A percentile compares a stretch with the other conserved stretches of the same genome.
Evolutionary conservation across 1,140 invertebrate genomes (phyloP).

Genomic region (Lamellibrachia luymesi): DNA sequence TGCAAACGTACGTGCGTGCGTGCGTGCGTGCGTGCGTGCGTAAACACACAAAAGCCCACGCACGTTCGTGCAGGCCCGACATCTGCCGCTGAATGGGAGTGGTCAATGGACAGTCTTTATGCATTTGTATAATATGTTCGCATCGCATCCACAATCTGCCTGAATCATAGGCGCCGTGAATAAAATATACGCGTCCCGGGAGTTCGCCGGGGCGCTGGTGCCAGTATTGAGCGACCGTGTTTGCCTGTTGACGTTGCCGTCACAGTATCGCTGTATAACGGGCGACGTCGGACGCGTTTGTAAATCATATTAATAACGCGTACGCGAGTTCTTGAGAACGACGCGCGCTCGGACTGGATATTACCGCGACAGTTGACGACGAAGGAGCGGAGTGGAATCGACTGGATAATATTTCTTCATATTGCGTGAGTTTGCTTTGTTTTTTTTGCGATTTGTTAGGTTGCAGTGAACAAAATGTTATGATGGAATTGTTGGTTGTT

Average conservation of each 20-base stretch:
- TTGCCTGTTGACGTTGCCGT: neutral
- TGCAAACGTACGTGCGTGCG: neutral
- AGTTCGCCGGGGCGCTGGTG: neutral
- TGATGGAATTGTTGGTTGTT: neutral
- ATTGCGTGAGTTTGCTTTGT: neutral
- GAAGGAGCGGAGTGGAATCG: neutral
- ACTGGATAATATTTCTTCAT: neutral
- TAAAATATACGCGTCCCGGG: neutral
- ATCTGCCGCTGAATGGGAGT: neutral
- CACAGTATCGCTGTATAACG: neutral
- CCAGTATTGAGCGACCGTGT: neutral
- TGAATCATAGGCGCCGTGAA: constrained; percentile 3
- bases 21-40: neutral
- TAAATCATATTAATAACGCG: neutral
- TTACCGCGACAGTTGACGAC: neutral
- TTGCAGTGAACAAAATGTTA: neutral
- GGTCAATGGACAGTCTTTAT: neutral
- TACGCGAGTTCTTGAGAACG: neutral
- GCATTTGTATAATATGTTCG: constrained; percentile 5
- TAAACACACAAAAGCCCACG: neutral
- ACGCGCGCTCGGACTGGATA: neutral
- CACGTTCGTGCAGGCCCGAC: neutral
- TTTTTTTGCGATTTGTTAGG: neutral
- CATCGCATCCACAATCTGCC: neutral
- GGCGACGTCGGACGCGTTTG: neutral